Evolutionary conservation across 2,888 invertebrate species (phyloP).

Genomic region (Cerastis rubricosa): DNA sequence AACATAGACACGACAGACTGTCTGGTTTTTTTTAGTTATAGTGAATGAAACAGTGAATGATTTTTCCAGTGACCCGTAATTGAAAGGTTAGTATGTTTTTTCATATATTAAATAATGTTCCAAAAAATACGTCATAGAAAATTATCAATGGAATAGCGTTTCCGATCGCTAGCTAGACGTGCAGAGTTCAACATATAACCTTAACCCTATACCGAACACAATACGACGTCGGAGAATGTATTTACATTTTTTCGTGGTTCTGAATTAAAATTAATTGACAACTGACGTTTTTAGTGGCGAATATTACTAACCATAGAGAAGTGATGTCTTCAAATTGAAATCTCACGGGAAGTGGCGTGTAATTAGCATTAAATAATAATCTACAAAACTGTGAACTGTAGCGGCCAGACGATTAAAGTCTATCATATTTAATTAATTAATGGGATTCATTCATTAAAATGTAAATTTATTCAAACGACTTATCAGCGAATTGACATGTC

Average conservation of each 20-base stretch:
- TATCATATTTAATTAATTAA: slow-evolving; percentile 68
- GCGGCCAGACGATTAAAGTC: slow-evolving; percentile 46
- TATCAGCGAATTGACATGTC: slow-evolving; percentile 77
- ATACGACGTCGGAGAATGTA: slow-evolving; percentile 43
- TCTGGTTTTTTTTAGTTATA: slow-evolving; percentile 62
- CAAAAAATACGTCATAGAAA: slow-evolving; percentile 49
- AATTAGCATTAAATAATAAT: slow-evolving; percentile 57
- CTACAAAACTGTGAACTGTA: slow-evolving; percentile 52
- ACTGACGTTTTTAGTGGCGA: slow-evolving; percentile 32
- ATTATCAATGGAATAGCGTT: slow-evolving; percentile 64
- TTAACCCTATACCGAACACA: slow-evolving; percentile 63
- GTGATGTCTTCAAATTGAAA: slow-evolving; percentile 16
- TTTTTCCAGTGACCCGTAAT: slow-evolving; percentile 78
- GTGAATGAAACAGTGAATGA: slow-evolving; percentile 81
- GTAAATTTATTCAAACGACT: slow-evolving; percentile 78
- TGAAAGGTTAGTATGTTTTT: slow-evolving; percentile 80
- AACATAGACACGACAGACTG: slow-evolving; percentile 43
- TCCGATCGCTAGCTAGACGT: slow-evolving; percentile 50
- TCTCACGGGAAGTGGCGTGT: slow-evolving; percentile 32
- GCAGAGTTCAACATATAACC: slow-evolving; percentile 64
- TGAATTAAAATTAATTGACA: slow-evolving; percentile 54
- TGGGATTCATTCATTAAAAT: slow-evolving; percentile 75
- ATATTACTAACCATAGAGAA: slow-evolving; percentile 22
- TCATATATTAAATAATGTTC: slow-evolving; percentile 65
- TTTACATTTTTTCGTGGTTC: slow-evolving; percentile 55